Evolutionary conservation across 2,113 vertebrate species (phyloP).

Genomic region (Entomyzon cyanotis): DNA sequence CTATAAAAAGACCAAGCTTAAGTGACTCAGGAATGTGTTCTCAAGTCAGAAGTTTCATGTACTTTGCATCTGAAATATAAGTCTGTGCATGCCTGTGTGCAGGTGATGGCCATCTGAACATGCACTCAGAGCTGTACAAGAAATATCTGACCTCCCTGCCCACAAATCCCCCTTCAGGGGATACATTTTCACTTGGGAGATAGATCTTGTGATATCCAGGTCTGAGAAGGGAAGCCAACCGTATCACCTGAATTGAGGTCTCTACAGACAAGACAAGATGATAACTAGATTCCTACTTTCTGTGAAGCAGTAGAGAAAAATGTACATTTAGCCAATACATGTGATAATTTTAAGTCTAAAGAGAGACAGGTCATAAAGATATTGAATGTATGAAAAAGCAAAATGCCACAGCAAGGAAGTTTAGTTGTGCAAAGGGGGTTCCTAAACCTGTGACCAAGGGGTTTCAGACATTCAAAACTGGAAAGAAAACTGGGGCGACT

Average conservation of each 20-base stretch:
- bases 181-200: neutral
- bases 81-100: neutral
- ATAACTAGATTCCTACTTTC: neutral
- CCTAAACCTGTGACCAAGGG: constrained; percentile 18
- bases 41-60: constrained; percentile 58
- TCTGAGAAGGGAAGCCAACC: neutral
- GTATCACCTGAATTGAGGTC: neutral
- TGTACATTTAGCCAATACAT: neutral
- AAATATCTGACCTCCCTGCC: neutral
- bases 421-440: constrained; percentile 8
- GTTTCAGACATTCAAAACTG: constrained; percentile 53
- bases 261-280: fast-evolving
- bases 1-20: constrained; percentile 81
- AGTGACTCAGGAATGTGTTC: constrained; percentile 54
- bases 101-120: constrained; percentile 57
- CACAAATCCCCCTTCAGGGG: neutral
- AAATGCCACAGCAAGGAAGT: neutral
- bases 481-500: neutral
- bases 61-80: constrained; percentile 54
- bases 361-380: neutral
- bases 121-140: neutral
- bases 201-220: neutral
- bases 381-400: neutral
- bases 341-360: neutral
- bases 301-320: neutral